These are phyloP conservation scores for Nephrotoma flavescens DNA, from an alignment of 2,888 invertebrate species.

Conservation along the genomic window DNA sequence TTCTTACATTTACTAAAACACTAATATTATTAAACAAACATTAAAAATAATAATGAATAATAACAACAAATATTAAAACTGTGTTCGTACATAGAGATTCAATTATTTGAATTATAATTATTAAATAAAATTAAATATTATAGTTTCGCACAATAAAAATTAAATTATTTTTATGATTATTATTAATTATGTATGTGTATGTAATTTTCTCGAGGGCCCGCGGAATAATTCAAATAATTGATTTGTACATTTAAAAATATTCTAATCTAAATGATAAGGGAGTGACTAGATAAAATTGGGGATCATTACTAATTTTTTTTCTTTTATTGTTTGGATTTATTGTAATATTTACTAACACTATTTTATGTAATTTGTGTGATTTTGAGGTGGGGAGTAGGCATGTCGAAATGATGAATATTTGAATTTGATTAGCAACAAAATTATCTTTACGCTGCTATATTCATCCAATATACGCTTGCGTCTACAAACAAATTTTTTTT, in stretches of 20 bases:
- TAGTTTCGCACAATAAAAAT: neutral
- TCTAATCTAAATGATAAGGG: neutral
- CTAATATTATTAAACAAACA: neutral
- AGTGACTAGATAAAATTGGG: neutral
- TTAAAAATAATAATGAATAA: neutral
- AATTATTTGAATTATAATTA: neutral
- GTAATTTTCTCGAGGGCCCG: neutral
- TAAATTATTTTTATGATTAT: neutral
- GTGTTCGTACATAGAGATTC: neutral
- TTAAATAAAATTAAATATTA: neutral
- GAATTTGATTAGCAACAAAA: too few species aligned
- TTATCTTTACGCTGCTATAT: too few species aligned
- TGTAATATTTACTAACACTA: neutral
- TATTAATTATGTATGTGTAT: neutral
- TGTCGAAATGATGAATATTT: too few species aligned
- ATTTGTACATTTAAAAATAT: neutral
- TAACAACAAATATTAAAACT: neutral
- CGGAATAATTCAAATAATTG: neutral
- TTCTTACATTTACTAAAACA: neutral
- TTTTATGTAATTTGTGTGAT: too few species aligned
- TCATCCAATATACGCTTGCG: too few species aligned
- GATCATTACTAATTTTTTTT: neutral
- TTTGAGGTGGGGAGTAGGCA: too few species aligned
- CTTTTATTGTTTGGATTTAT: neutral
- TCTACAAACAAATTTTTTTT: too few species aligned